Base-by-base conservation (phyloP, 2,797 vertebrate genomes). In the Sebastolobus altivelis region DNA sequence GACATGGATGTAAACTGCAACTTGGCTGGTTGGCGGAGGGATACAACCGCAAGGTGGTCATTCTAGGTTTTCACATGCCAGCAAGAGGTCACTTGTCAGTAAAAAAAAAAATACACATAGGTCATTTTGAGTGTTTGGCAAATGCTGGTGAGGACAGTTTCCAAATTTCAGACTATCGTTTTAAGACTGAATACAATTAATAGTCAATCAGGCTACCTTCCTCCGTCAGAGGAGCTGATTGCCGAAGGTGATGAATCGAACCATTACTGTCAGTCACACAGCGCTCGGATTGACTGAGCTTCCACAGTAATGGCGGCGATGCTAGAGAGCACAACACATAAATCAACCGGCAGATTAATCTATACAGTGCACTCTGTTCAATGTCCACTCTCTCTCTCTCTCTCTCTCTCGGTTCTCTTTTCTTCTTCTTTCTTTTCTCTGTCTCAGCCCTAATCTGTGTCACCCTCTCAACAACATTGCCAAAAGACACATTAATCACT, bases 401-500 rank as follows among this genome's bases (percentile, higher is more conserved):
- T 20, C 49, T 54, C n/a, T 52, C 27, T 76, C n/a, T 80, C 6
- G 2, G 4, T 68, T 33, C 25, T 61, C 4, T 40, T 52, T 43
- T 2, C 22, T 31, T 52, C 67, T 35, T 70, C 20, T 79, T 12
- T 75, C 37, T 72, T 29, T 37, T 55, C 67, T 65, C 38, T 55
- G 20, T 60, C 66, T 65, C 73, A 6, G 16, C 29, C 46, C 4
- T 54, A 59, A 68, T 77, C 70, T 35, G 27, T 73, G 79, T 59
- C 16, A 2, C 46, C 66, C 56, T 65, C 65, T 71, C 56, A 49
- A 33, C 58, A 75, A 74, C 66, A 56, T 66, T 72, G 61, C 63
- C 77, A 81, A 79, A 87, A 80, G 72, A 84, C 75, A 83, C 81
- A 91, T 88, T 87, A 87, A 92, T 85, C 86, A 85, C 81, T 90